phyloP scores from a whole-genome alignment of 2,113 vertebrate species.

The Pelmatolapia mariae region DNA sequence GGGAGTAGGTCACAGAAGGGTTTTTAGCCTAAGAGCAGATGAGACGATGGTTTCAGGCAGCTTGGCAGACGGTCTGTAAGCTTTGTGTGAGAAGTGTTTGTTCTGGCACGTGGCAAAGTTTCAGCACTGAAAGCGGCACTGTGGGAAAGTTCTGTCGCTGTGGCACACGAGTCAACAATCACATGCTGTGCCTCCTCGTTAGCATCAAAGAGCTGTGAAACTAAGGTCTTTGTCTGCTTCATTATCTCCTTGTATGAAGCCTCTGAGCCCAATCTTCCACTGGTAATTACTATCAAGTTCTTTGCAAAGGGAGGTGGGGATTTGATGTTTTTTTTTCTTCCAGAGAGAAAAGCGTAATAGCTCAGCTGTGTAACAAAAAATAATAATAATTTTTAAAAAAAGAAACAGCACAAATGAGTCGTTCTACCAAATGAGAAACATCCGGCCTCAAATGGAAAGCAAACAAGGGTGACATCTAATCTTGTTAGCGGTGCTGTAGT shows the following conservation, averaged over 20 bases:
- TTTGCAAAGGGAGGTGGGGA: neutral
- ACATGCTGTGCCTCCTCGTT: slow-evolving; percentile 18
- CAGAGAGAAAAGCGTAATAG: neutral
- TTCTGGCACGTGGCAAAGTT: neutral
- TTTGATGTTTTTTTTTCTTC: neutral
- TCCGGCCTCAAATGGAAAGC: neutral
- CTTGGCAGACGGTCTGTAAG: neutral
- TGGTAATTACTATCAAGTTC: slow-evolving; percentile 23
- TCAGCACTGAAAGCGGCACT: neutral
- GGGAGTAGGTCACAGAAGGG: neutral
- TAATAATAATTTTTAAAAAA: neutral
- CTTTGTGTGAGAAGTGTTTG: neutral
- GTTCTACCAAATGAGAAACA: slow-evolving; percentile 24
- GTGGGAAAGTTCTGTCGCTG: neutral
- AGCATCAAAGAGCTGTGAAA: slow-evolving; percentile 21
- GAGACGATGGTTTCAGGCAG: neutral
- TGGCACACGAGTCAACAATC: slow-evolving; percentile 4
- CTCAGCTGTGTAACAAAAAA: neutral
- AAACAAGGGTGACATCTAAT: neutral
- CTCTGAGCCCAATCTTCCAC: slow-evolving; percentile 5
- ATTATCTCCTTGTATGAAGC: slow-evolving; percentile 25
- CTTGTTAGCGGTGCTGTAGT: neutral
- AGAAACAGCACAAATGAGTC: slow-evolving; percentile 28
- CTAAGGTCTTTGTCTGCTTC: slow-evolving; percentile 10
- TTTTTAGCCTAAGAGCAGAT: neutral